Base-by-base conservation (phyloP, 2,888 invertebrate species). In the Diaperis boleti region DNA sequence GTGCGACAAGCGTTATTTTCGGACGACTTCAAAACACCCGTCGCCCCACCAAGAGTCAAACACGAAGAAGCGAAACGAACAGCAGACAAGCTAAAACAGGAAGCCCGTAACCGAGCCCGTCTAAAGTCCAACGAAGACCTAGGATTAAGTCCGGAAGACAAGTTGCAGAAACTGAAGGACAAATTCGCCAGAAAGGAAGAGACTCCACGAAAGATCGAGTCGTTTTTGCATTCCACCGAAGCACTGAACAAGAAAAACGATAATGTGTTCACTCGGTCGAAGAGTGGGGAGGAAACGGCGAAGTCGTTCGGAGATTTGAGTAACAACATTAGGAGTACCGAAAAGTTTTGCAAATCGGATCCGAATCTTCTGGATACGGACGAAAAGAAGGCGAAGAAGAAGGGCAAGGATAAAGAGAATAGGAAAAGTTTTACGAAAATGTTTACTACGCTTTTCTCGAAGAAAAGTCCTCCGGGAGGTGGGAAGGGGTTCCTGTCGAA, bases 361-460 rank as follows among this genome's bases (percentile, higher is more conserved):
- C 80, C 82, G 1, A 82, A 82, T 74, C 69, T 79, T 31, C 67
- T 79, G 18, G 77, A 78, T 37, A 73, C 69, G 11, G 73, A 72
- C 29, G 59, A 20, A 8, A 75, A 72, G 15, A 73, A 74, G 6
- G 60, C 72, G 8, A 83, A 82, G 62, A 78, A 80, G 42, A 85
- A 85, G 59, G 82, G 84, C 15, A 89, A 89, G 74, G 89, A 89
- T 76, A 85, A 87, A 0, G 91, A 92, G 73, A 85, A 92, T 66
- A 85, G 92, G 64, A 92, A 89, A 74, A 92, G 93, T 80, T 89
- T 94, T 52, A 92, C 94, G 74, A 92, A 92, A 82, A 89, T 93
- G 50, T 89, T 95, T 65, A 90, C 92, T 11, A 92, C 89, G 78
- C 91, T 94, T 79, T 91, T 95, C 78, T 87, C 89, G 73, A 90